Base-by-base conservation (phyloP, 2,888 invertebrate genomes). In the Microplitis manilae region DNA sequence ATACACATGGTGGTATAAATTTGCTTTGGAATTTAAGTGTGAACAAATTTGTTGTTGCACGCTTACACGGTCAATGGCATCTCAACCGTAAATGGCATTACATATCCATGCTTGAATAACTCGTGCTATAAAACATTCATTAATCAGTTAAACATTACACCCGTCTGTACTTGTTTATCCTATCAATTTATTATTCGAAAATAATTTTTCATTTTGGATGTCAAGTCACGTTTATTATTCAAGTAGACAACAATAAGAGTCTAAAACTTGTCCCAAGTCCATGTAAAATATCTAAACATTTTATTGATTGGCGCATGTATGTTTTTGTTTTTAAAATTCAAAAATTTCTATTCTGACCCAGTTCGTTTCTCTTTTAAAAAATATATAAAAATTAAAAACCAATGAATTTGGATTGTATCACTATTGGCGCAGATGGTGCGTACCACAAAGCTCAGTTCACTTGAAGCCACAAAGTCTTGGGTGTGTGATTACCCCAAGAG, bases 11-110 rank as follows among this genome's bases (percentile, higher is more conserved):
- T 79, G 77, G 86, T 86, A 86, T 86, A 87, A 86, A 83, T 81
- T 76, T 74, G 79, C 82, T 74, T 79, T 81, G 86, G 87, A 88
- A 89, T 88, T 88, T 86, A 86, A 89, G 88, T 87, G 88, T 87
- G 85, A 89, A 89, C 87, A 87, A 89, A 89, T 89, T 89, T 88
- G 89, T 88, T 87, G 85, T 85, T 85, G 81, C 84, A 81, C 87
- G 86, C 83, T 86, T 86, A 89, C 88, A 89, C 86, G 87, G 83
- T 81, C 85, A 85, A 82, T 84, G 83, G 83, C 85, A 82, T 82
- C 50, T 4, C 83, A 79, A 81, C 88, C 87, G 85, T 89, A 89
- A 89, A 89, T 88, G 89, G 88, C 84, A 85, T 86, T 88, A 89
- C 89, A 87, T 50, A 50, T 50, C 8, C 50, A 50, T 50, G 13